Evolutionary conservation across 2,113 vertebrate species (phyloP), one percentile per base, ranked within the genome.

Genomic region (Cairina moschata): DNA sequence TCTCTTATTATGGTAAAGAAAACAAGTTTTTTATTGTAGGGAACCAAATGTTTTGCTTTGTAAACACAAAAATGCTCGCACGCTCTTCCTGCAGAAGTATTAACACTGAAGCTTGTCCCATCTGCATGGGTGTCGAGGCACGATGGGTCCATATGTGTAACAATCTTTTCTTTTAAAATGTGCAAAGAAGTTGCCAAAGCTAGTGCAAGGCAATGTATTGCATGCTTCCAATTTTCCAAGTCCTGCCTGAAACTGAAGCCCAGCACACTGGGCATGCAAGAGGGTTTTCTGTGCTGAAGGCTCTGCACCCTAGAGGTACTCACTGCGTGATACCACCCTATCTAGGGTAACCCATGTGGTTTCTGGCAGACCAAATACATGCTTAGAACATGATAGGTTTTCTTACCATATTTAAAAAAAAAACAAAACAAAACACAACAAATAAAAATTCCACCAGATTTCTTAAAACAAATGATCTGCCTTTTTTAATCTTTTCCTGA

Each of bases 81-180:
- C 17, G 2, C 18, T 58, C n/a, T 71, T 80, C 15, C 59, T 86
- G 83, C 31, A 38, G 15, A 88, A 80, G 21, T 25, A n/a, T 77
- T 5, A 9, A 63, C n/a, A 32, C 31, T 0, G 0, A 5, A 0
- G 0, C 55, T 75, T 0, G 0, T 65, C 56, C 76, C 56, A 18
- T 84, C 67, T 87, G 78, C 65, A n/a, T 44, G 55, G 60, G 65
- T 8, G 6, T 90, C 83, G 55, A 63, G 68, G 50, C 83, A 48
- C 1, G 3, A 13, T 46, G 40, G 21, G 28, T 31, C 67, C 63
- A 26, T 77, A 14, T 32, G 40, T 5, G 25, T 23, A 79, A 44
- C 82, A 88, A 81, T 42, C 68, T 91, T 93, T 74, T 54, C 50
- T 79, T 72, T 36, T 31, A 26, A 69, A 62, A 46, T 0, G 4